Conservation (phyloP, 2,888 invertebrate species). For the Onthophagus sagittarius region DNA sequence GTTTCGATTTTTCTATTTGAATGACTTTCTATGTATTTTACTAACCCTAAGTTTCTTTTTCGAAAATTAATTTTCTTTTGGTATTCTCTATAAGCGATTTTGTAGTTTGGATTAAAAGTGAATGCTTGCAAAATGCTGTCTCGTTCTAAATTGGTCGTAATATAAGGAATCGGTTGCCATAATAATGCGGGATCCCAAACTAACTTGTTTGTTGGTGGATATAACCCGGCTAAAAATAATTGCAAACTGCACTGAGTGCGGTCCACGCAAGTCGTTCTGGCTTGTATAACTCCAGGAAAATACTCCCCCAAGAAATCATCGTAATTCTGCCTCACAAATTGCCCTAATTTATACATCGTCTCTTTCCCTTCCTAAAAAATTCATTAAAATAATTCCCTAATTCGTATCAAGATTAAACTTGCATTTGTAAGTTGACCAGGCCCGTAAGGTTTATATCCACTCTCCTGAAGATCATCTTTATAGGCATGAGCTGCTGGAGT, state of each 20-base stretch:
- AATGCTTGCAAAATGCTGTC: conserved; percentile 25
- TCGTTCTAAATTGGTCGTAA: conserved; percentile 52
- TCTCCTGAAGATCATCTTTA: not conserved
- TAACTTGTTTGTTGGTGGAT: conserved; percentile 55
- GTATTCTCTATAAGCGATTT: not conserved
- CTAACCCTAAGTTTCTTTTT: conserved; percentile 16
- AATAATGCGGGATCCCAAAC: conserved; percentile 55
- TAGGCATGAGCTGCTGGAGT: conserved; percentile 1
- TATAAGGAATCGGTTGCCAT: conserved; percentile 75
- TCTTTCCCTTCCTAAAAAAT: conserved; percentile 57
- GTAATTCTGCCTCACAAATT: conserved; percentile 58
- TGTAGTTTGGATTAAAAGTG: not conserved
- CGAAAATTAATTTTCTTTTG: not conserved
- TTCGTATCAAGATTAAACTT: not conserved
- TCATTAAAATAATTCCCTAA: conserved; percentile 5
- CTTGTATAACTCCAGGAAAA: conserved; percentile 53
- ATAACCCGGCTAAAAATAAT: conserved; percentile 64
- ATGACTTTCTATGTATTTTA: conserved; percentile 18
- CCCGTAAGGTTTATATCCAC: conserved; percentile 7
- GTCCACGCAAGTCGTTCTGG: conserved; percentile 66
- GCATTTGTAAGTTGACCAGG: conserved; percentile 15
- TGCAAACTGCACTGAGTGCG: conserved; percentile 70
- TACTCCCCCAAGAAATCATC: conserved; percentile 56
- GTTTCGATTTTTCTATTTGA: conserved; percentile 11
- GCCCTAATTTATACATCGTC: conserved; percentile 56